phyloP scores from a whole-genome alignment of 2,888 invertebrate species.

The Dolomedes plantarius region DNA sequence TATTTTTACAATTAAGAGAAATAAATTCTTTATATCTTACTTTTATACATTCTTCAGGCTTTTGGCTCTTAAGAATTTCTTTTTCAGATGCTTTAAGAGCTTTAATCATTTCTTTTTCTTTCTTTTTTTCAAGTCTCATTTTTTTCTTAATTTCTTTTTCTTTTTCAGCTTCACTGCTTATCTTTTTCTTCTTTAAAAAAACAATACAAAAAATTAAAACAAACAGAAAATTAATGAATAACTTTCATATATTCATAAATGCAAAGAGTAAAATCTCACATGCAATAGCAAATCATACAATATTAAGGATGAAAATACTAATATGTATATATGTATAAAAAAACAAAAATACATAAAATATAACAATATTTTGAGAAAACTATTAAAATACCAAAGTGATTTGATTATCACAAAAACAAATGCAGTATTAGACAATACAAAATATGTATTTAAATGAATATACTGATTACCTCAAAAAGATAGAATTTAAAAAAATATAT shows the following conservation, averaged over 20 bases:
- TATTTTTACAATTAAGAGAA: too few relatives aligned
- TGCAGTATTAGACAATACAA: too few relatives aligned
- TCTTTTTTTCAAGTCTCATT: constrained; percentile 46
- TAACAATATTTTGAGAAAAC: too few relatives aligned
- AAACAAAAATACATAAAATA: too few relatives aligned
- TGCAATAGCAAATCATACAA: too few relatives aligned
- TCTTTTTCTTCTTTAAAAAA: not conserved
- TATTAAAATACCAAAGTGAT: too few relatives aligned
- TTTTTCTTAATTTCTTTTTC: constrained; percentile 30
- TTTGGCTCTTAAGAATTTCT: constrained; percentile 46
- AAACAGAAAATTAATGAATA: not conserved
- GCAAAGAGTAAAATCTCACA: too few relatives aligned
- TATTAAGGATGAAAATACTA: not conserved
- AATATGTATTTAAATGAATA: too few relatives aligned
- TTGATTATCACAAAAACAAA: too few relatives aligned
- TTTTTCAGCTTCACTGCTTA: constrained; percentile 23
- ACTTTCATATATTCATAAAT: not conserved
- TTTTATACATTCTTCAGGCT: constrained; percentile 59
- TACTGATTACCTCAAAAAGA: too few relatives aligned
- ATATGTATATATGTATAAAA: too few relatives aligned
- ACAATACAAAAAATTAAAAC: not conserved
- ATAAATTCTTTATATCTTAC: not conserved
- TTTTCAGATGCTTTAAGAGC: constrained; percentile 54
- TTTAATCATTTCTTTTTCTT: constrained; percentile 44
- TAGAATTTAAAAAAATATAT: too few relatives aligned